Base-by-base conservation (phyloP, 2,888 invertebrate species). In the Thereva unica region DNA sequence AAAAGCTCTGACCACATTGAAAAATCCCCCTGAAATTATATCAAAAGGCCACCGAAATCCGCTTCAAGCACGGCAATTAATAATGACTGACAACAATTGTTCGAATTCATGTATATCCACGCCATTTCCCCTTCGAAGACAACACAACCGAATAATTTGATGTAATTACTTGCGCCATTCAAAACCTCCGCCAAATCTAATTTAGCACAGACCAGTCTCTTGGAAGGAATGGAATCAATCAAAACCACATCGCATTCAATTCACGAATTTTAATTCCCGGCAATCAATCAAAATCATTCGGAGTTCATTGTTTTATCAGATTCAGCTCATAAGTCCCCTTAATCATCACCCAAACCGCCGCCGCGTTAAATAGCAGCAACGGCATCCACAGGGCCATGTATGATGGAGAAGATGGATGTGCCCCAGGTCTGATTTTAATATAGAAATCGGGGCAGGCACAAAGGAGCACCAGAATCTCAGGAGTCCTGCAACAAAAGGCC, bases 261-360 rank as follows among this genome's bases (percentile, higher is more conserved):
- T 69, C 67, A 55, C 50, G 61, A 67, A 69, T 66, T 67, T 69
- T 69, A 69, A 69, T 67, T 64, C 64, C 40, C 40, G 5, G 45
- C 61, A 53, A 68, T 70, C 53, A 66, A 70, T 70, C 70, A 70
- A 70, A 67, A 68, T 70, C 70, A 70, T 66, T 55, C 65, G 67
- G 41, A 63, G 63, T 63, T 67, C 66, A 67, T 68, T 70, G 68
- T 68, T 68, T 70, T 70, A 70, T 66, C 69, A 69, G 66, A 64
- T 61, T 64, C 66, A 64, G 45, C 66, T 68, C 63, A 64, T 68
- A 66, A 68, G 63, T 68, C 57, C 66, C 49, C 45, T 68, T 68
- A 64, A 67, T 68, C 66, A 67, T 64, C 64, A 49, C 61, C 50
- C 49, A 52, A 38, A 64, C 8, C 49, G 59, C 37, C 59, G 59